Base-by-base conservation (phyloP, 2,113 vertebrate genomes). In the Herpetotheres cachinnans region DNA sequence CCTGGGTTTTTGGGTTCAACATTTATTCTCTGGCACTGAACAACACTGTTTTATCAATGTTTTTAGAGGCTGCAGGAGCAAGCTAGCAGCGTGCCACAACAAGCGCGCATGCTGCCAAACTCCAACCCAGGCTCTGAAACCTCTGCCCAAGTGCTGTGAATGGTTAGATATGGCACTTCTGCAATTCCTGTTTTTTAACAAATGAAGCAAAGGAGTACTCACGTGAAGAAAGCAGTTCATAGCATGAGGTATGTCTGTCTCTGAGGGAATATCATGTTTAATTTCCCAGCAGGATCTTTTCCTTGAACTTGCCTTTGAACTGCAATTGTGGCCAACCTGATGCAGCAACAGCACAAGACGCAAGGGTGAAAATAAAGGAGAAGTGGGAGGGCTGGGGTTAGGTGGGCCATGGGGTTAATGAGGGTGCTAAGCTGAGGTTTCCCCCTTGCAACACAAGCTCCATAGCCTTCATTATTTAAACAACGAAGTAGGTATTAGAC, bases 271-370 rank as follows among this genome's bases (percentile, higher is more conserved):
- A 34, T 15, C 16, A 5, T 3, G 10, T 56, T 67, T 72, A 4
- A 63, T 55, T 63, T 58, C n/a, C 14, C 46, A 32, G 26, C 12
- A 32, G 50, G 24, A 74, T 49, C 54, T 87, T 70, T 47, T 54
- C n/a, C 56, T 59, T n/a, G 36, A 77, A 58, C 14, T 78, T 66
- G 47, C 13, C 30, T 55, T 82, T 89, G 32, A 56, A 19, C 29
- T 47, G 24, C 42, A 59, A 3, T 44, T 59, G 30, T 27, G 20
- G 44, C 24, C 50, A 59, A 59, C 2, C 12, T 44, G 49, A 34
- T n/a, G 20, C 20, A 73, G 50, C 1, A 3, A 20, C 63, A 65
- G 36, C 13, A 12, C 9, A 27, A 1, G 6, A 73, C 1, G 1
- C 16, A 19, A 46, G 38, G 54, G n/a, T 29, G 27, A 74, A 71